Evolutionary conservation across 2,888 invertebrate species (phyloP).

Genomic region (Synanthedon formicaeformis): DNA sequence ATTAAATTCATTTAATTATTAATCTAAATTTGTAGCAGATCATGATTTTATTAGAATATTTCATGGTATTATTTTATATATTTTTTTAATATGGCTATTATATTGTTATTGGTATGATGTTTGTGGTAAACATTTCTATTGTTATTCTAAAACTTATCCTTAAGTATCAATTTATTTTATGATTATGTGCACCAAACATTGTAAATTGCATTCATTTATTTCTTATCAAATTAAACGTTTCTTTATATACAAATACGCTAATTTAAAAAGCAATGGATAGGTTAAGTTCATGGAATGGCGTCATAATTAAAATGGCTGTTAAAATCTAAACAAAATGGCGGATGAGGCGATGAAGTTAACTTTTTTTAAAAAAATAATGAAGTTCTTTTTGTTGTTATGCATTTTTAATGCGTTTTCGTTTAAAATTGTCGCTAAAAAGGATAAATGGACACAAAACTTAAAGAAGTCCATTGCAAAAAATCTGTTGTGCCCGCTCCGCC

Average conservation of each 20-base stretch:
- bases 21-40: constrained; percentile 25
- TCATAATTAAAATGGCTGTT: constrained; percentile 15
- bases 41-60: constrained; percentile 9
- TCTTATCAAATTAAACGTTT: constrained; percentile 2
- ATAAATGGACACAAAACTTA: background rate
- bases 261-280: constrained; percentile 27
- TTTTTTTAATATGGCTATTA: constrained; percentile 51
- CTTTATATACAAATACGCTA: constrained; percentile 33
- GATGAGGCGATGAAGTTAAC: constrained; percentile 1
- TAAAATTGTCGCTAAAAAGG: background rate
- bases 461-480: constrained; percentile 8
- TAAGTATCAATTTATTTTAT: no score
- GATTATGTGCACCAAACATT: background rate
- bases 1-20: constrained; percentile 2
- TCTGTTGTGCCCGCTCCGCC: constrained; percentile 46
- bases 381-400: background rate
- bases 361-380: no score
- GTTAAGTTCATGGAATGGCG: constrained; percentile 26
- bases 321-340: constrained; percentile 13
- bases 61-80: constrained; percentile 14
- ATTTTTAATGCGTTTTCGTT: background rate
- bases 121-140: constrained; percentile 1
- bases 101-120: constrained; percentile 1
- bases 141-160: background rate
- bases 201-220: background rate